Base-by-base conservation (phyloP, 2,888 invertebrate genomes). In the Cosmorhoe ocellata region DNA sequence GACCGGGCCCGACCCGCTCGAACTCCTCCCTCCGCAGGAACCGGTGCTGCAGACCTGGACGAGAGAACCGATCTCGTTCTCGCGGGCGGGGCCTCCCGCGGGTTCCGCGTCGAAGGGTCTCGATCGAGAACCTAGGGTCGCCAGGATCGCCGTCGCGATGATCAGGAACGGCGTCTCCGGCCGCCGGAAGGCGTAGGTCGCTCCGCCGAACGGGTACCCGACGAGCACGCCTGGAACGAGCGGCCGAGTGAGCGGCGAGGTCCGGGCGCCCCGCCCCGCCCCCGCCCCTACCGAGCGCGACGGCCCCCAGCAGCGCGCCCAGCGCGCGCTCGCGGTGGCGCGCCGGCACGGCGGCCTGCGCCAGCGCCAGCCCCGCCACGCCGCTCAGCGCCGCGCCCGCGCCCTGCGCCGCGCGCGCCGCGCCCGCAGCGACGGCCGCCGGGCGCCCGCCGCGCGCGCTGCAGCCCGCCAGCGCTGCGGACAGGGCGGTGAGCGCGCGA, bases 151-250 rank as follows among this genome's bases (percentile, higher is more conserved):
- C 0, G 63, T 65, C 3, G 81, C 76, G 4, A 86, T 66, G 4
- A 86, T 60, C 42, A 84, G 70, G 62, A 89, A 89, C 2, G 88
- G 85, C 1, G 81, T 76, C 1, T 74, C 76, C 3, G 75, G 76
- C 8, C 69, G 77, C 84, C 85, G 81, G 32, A 83, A 63, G 24
- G 77, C 74, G 58, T 73, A 72, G 4, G 87, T 77, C 1, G 74
- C 72, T 10, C 88, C 87, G 1, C 89, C 89, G 52, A 86, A 79
- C 24, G 88, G 87, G 54, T 89, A 89, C 3, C 89, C 89, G 53
- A 88, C 87, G 56, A 89, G 58, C 42, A 89, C 89, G 2, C 89
- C 89, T 89, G 74, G 26, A 34, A 52, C 39, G 22, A 7, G n/a
- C n/a, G n/a, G n/a, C n/a, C n/a, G n/a, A n/a, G n/a, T n/a, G n/a